Percentiles rank a stretch among this genome's conserved stretches.
phyloP scores from a whole-genome alignment of 2,888 invertebrate species.

The Hecatera dysodea region DNA sequence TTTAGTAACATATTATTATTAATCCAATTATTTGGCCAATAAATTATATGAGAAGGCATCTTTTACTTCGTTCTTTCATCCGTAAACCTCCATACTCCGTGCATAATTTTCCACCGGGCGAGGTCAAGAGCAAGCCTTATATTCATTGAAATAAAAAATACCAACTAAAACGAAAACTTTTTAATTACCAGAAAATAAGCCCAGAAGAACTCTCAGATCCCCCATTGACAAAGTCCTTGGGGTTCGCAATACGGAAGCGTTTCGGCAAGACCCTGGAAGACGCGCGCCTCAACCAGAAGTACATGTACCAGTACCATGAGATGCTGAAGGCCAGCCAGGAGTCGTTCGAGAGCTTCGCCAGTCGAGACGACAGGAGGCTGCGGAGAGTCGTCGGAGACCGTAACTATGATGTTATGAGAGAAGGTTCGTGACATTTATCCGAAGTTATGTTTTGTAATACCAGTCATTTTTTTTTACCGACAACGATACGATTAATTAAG shows the following conservation, averaged over 20 bases:
- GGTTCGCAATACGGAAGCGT: conserved; percentile 67
- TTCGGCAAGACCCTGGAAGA: conserved; percentile 67
- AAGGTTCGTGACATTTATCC: conserved; percentile 64
- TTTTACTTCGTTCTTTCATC: too few species aligned
- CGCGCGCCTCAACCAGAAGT: conserved; percentile 69
- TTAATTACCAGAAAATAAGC: conserved; percentile 29
- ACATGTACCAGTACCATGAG: conserved; percentile 76
- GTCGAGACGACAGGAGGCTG: conserved; percentile 67
- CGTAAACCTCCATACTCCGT: not conserved
- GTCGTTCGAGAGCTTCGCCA: conserved; percentile 69
- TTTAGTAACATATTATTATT: too few species aligned
- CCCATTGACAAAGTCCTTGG: conserved; percentile 75
- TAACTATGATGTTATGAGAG: conserved; percentile 68
- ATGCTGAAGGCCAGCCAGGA: conserved; percentile 76
- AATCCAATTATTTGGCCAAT: too few species aligned
- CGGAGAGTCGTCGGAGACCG: conserved; percentile 69
- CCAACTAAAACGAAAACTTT: not conserved
- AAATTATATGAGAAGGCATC: too few species aligned
- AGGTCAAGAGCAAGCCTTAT: not conserved
- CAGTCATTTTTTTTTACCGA: too few species aligned
- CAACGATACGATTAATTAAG: too few species aligned
- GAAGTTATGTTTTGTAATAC: too few species aligned
- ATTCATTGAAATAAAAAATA: not conserved
- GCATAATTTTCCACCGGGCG: not conserved
- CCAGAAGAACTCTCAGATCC: conserved; percentile 60